phyloP scores from a whole-genome alignment of 2,888 invertebrate species.

The Leptinotarsa rubiginosa region DNA sequence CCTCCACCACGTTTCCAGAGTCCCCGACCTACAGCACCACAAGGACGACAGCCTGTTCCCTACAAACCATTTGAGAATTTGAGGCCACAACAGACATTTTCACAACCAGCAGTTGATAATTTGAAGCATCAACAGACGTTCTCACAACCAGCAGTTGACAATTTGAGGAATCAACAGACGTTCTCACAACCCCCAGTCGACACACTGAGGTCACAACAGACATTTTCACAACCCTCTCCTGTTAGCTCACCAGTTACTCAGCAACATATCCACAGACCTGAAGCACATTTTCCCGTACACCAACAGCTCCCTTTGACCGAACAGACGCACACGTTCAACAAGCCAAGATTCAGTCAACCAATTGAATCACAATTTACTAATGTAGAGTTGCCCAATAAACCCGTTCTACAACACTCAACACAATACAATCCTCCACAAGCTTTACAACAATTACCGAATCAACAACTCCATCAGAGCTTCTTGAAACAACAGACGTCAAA shows the following conservation, averaged over 20 bases:
- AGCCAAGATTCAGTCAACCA: slow-evolving; percentile 43
- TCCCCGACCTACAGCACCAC: slow-evolving; percentile 53
- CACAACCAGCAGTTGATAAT: slow-evolving; percentile 46
- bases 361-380: slow-evolving; percentile 61
- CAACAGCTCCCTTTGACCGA: slow-evolving; percentile 54
- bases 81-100: slow-evolving; percentile 38
- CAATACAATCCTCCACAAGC: slow-evolving; percentile 19
- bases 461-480: slow-evolving; percentile 53
- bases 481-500: slow-evolving; percentile 53
- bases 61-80: slow-evolving; percentile 59
- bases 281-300: slow-evolving; percentile 66
- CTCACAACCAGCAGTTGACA: slow-evolving; percentile 60
- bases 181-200: slow-evolving; percentile 55
- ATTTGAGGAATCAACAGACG: slow-evolving; percentile 40
- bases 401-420: slow-evolving; percentile 8
- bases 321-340: slow-evolving; percentile 46
- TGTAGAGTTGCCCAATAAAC: slow-evolving; percentile 32
- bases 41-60: slow-evolving; percentile 59
- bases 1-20: slow-evolving; percentile 55
- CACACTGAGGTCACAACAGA: slow-evolving; percentile 40
- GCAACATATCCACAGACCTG: slow-evolving; percentile 63
- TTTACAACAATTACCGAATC: slow-evolving; percentile 24
- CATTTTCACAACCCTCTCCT: slow-evolving; percentile 50
- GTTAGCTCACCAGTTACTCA: slow-evolving; percentile 59
- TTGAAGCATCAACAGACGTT: slow-evolving; percentile 41